Evolutionary conservation across 2,888 invertebrate species (phyloP), one percentile per base, ranked within the genome.

Genomic region (Dastarcus helophoroides): DNA sequence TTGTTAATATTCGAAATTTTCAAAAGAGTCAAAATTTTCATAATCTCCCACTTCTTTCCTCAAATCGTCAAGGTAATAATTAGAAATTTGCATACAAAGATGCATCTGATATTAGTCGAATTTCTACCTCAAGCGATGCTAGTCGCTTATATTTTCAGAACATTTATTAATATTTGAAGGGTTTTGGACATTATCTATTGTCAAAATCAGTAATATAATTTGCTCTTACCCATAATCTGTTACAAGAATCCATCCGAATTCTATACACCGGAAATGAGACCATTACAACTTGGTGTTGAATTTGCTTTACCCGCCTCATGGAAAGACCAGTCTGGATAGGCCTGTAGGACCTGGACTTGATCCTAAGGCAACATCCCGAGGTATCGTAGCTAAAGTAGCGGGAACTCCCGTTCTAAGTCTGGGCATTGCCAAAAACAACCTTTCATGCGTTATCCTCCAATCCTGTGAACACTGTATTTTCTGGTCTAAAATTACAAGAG

Each of bases 261-360:
- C 86, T 69, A 64, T 86, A 86, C 23, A 84, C n/a, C 83, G 0
- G 85, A 85, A 31, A 84, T 73, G 14, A 88, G 56, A 0, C 79
- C 76, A 10, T 78, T 74, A 54, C 86, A 86, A 60, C 80, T 82
- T 53, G 75, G 73, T 61, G 80, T 82, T 53, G 76, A 72, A 43
- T 73, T 69, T 0, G 74, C 75, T 11, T 70, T 70, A 0, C 76
- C 79, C 0, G 78, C 76, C 1, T 68, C 66, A 45, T 86, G 84
- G 70, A 76, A 83, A 1, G 79, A 75, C 61, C 62, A 61, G 40
- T 56, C 48, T 3, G 62, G 59, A 43, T 58, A 60, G 1, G 61
- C 53, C 30, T 50, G 44, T 4, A 59, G 40, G 9, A 44, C 35
- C n/a, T 2, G 85, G 84, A 40, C 77, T 79, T 39, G 78, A 76